Evolutionary conservation across 2,888 invertebrate species (phyloP), one percentile per base, ranked within the genome.

Genomic region (Limenitis camilla): DNA sequence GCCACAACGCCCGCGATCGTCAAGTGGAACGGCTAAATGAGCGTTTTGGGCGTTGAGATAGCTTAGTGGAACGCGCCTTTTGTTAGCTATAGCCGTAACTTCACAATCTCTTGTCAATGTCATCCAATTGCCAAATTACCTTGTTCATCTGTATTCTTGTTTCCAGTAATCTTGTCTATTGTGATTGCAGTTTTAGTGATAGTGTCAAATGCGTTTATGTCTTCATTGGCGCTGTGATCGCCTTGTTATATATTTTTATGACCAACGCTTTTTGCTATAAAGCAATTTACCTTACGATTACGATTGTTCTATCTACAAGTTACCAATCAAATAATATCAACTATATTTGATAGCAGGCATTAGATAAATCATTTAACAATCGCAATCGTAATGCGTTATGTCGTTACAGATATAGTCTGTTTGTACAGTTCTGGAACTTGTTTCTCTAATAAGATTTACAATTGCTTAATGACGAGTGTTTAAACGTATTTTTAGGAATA

Each of bases 401-500:
- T 29, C 11, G 35, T 46, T 57, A 39, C 55, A 60, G 61, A 47
- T 59, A 59, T 65, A 65, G 61, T 65, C 63, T 65, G 61, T 53
- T 54, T 55, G 49, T 60, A 57, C 47, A 56, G 57, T 57, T 56
- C 33, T 45, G 29, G 41, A 39, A 56, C 59, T 64, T 64, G 63
- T 65, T 66, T 68, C 61, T 62, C 64, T 65, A 49, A 33, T 68
- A 66, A 66, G 62, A 56, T 64, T 63, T 64, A 58, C 52, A 43
- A 66, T 67, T 65, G 65, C 69, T 68, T 71, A 66, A 65, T 66
- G 58, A 60, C 52, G 53, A 39, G 44, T 43, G 62, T 62, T 66
- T 70, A 65, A 70, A 70, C 61, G 71, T 74, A 70, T 68, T 68
- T 67, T 68, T 65, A 69, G 62, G 59, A 62, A 35, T 53, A 49